Conservation (phyloP, 2,797 vertebrate species). For the Emys orbicularis region DNA sequence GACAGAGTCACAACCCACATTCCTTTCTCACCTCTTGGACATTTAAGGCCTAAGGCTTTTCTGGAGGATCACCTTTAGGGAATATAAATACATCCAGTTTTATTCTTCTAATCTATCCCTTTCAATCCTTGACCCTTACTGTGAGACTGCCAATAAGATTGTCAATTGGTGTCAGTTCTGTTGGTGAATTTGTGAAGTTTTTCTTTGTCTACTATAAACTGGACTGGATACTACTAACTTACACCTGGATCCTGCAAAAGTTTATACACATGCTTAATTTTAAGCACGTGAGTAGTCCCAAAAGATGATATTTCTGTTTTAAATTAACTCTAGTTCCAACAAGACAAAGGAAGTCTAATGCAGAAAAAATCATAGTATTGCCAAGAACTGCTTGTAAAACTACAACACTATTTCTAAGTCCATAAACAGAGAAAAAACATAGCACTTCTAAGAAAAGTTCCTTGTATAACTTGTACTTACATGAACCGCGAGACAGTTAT, state of each 20-base stretch:
- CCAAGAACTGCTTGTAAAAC: background rate
- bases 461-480: background rate
- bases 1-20: background rate
- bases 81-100: background rate
- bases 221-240: background rate
- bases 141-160: background rate
- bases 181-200: background rate
- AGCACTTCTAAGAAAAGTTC: background rate
- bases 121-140: background rate
- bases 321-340: conserved; percentile 12
- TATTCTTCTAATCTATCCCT: background rate
- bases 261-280: background rate
- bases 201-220: background rate
- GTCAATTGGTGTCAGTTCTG: background rate
- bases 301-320: background rate
- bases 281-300: background rate
- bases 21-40: background rate
- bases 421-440: background rate
- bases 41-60: background rate
- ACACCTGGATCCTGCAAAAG: background rate
- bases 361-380: background rate
- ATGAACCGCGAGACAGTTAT: background rate
- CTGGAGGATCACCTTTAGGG: background rate
- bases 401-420: background rate
- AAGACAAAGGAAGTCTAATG: background rate